These are phyloP conservation scores for Callinectes sapidus DNA, from an alignment of 2,888 invertebrate species.

Conservation along the genomic window DNA sequence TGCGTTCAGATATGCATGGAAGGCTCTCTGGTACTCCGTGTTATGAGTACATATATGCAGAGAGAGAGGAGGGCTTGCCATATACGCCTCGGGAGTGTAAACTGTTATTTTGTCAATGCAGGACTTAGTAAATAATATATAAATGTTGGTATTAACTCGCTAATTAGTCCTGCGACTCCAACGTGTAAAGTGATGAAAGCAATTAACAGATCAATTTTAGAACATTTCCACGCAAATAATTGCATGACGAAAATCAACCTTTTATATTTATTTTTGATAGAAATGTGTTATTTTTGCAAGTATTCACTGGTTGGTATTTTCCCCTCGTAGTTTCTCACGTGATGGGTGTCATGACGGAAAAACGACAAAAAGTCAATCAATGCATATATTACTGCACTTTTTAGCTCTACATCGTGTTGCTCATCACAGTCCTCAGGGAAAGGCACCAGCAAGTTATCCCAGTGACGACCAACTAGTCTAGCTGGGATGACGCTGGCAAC, in stretches of 20 bases:
- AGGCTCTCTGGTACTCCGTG: neutral
- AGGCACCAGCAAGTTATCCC: neutral
- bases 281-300: neutral
- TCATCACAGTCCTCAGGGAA: neutral
- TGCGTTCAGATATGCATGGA: neutral
- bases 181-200: conserved; percentile 1
- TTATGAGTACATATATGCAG: neutral
- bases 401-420: neutral
- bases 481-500: neutral
- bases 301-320: neutral
- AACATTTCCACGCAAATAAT: neutral
- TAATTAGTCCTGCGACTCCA: neutral
- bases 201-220: neutral
- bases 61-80: neutral
- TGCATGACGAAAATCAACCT: neutral
- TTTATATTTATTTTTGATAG: neutral
- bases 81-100: neutral
- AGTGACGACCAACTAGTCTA: neutral
- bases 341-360: neutral
- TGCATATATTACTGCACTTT: neutral
- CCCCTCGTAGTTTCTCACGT: neutral
- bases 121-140: neutral
- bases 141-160: neutral
- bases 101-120: neutral
- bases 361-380: neutral